Evolutionary conservation across 2,797 vertebrate genomes (phyloP).

Genomic region (Kryptolebias ocellatus): DNA sequence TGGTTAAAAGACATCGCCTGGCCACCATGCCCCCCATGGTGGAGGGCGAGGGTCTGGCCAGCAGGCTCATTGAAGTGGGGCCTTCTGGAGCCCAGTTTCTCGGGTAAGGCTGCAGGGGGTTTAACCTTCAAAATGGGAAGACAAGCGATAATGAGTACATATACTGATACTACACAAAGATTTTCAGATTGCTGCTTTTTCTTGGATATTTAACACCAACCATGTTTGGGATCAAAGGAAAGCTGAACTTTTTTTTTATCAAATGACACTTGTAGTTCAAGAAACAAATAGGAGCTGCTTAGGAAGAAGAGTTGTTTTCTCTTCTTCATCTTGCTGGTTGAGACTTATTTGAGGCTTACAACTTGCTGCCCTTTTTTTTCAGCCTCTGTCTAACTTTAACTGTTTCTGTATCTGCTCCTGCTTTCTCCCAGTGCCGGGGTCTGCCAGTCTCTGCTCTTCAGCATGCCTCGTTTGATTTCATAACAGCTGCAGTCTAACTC

Average conservation of each 20-base stretch:
- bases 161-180: not conserved
- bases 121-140: no score
- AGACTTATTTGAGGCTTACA: slow-evolving; percentile 25
- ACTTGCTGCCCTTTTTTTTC: slow-evolving; percentile 56
- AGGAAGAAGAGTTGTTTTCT: no score
- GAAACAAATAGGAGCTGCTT: no score
- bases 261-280: no score
- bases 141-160: no score
- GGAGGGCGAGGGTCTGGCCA: slow-evolving; percentile 95
- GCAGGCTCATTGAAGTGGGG: slow-evolving; percentile 95
- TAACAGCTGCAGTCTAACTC: slow-evolving; percentile 61
- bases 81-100: slow-evolving; percentile 98
- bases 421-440: slow-evolving; percentile 54
- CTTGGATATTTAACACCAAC: not conserved
- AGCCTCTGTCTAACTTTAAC: slow-evolving; percentile 68
- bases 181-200: no score
- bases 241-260: no score
- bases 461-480: slow-evolving; percentile 65
- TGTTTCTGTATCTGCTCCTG: slow-evolving; percentile 57
- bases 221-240: not conserved
- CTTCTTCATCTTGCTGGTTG: not conserved
- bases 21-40: slow-evolving; percentile 98
- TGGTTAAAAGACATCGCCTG: slow-evolving; percentile 95
- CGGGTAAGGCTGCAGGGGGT: slow-evolving; percentile 85
- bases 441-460: slow-evolving; percentile 42